These are phyloP conservation scores for Chaenogobius annularis DNA, from an alignment of 2,113 vertebrate species.

Conservation along the genomic window DNA sequence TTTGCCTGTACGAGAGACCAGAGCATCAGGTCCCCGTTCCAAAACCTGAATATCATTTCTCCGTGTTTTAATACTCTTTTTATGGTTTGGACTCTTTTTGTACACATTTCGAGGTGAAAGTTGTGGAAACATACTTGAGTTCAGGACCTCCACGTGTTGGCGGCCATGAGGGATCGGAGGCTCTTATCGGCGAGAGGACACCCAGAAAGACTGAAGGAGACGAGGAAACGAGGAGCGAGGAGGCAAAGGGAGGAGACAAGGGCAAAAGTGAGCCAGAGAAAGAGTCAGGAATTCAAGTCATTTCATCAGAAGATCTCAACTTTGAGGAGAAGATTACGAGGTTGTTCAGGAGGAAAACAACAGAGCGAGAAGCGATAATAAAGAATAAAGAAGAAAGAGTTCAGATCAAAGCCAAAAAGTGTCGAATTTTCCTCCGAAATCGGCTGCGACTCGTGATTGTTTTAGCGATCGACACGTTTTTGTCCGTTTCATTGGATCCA, in stretches of 20 bases:
- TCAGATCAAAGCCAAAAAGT: no score
- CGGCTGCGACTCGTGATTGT: no score
- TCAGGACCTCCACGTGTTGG: slow-evolving; percentile 99
- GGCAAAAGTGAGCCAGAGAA: slow-evolving; percentile 66
- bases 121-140: slow-evolving; percentile 92
- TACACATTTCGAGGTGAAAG: slow-evolving; percentile 69
- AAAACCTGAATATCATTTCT: no score
- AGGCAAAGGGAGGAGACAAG: slow-evolving; percentile 25
- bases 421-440: no score
- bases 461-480: no score
- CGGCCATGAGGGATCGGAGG: slow-evolving; percentile 99
- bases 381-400: slow-evolving; percentile 45
- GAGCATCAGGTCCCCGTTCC: no score
- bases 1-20: no score
- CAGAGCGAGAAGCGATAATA: slow-evolving; percentile 61
- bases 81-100: no score
- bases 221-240: slow-evolving; percentile 11
- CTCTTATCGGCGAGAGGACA: slow-evolving; percentile 99
- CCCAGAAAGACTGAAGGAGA: slow-evolving; percentile 94
- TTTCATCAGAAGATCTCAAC: neutral
- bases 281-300: slow-evolving; percentile 65
- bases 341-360: slow-evolving; percentile 37
- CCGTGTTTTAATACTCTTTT: no score
- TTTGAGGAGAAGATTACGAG: neutral
- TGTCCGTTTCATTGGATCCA: no score